Percentiles rank a stretch among this genome's conserved stretches.
Evolutionary conservation across 2,113 vertebrate genomes (phyloP).

Genomic region (Tupaia chinensis): DNA sequence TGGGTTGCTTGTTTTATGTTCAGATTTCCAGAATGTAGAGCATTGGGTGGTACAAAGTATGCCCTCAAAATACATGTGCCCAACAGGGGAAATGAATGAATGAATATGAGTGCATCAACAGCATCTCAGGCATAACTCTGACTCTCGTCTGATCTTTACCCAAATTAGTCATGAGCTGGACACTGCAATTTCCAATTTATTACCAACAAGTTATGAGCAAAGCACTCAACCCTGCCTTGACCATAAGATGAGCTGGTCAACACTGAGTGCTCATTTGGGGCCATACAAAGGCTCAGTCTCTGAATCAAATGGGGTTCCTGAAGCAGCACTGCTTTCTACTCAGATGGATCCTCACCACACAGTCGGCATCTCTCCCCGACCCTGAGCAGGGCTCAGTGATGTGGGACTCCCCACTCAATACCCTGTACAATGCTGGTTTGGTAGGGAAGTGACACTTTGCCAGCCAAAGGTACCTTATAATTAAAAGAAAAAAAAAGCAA

Average conservation of each 20-base stretch:
- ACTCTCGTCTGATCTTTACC: slow-evolving; percentile 11
- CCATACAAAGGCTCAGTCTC: not conserved
- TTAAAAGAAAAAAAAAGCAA: not conserved
- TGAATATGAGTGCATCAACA: not conserved
- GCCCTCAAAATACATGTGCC: not conserved
- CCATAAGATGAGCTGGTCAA: not conserved
- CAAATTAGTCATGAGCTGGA: not conserved
- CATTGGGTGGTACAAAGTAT: not conserved
- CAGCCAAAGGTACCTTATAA: accelerated
- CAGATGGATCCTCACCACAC: not conserved
- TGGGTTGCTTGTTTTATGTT: not conserved
- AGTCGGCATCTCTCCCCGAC: not conserved
- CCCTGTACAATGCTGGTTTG: not conserved
- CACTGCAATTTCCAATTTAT: not conserved
- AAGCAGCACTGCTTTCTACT: no score
- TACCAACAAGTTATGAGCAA: not conserved
- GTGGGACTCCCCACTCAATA: not conserved
- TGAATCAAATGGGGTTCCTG: not conserved
- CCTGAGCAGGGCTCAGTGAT: no score
- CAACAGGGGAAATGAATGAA: not conserved
- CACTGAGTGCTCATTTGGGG: not conserved
- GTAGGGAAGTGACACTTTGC: not conserved
- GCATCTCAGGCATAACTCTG: not conserved
- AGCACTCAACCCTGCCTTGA: not conserved
- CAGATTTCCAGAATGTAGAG: not conserved